These are phyloP conservation scores for Cherax destructor DNA, from an alignment of 1,140 invertebrate species.

Conservation along the genomic window DNA sequence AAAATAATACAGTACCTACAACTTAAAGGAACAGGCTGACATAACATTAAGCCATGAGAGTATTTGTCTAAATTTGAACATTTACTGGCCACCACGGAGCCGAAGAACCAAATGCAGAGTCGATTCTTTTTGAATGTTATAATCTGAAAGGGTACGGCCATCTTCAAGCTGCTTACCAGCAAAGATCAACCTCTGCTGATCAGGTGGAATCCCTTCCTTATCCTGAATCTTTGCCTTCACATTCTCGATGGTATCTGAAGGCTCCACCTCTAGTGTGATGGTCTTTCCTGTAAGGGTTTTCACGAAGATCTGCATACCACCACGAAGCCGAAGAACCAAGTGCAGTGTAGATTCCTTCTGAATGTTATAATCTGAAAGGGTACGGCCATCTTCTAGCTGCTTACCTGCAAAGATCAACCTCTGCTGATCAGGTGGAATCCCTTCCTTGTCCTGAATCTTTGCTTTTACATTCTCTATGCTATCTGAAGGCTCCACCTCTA, in stretches of 20 bases:
- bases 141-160: constrained; percentile 12
- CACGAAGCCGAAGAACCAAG: not conserved
- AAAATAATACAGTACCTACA: too few relatives aligned
- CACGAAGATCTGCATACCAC: constrained; percentile 31
- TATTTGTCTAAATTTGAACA: not conserved
- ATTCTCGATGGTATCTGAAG: constrained; percentile 36
- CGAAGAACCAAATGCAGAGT: constrained; percentile 12
- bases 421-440: constrained; percentile 30
- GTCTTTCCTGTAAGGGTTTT: constrained; percentile 33
- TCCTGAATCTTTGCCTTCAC: constrained; percentile 32
- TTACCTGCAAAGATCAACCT: constrained; percentile 40
- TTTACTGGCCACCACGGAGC: constrained; percentile 23
- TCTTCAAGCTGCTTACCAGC: constrained; percentile 35
- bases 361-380: constrained; percentile 23
- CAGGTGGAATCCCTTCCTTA: constrained; percentile 28
- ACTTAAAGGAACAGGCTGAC: too few relatives aligned
- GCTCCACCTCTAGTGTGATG: constrained; percentile 23
- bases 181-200: constrained; percentile 39
- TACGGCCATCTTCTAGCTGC: constrained; percentile 24
- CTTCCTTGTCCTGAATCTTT: constrained; percentile 30
- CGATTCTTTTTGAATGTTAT: constrained; percentile 36
- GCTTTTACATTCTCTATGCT: constrained; percentile 28
- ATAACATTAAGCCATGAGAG: too few relatives aligned
- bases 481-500: constrained; percentile 26
- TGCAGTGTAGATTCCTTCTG: constrained; percentile 35